phyloP scores from a whole-genome alignment of 2,888 invertebrate genomes.

The Trimorus sp. region DNA sequence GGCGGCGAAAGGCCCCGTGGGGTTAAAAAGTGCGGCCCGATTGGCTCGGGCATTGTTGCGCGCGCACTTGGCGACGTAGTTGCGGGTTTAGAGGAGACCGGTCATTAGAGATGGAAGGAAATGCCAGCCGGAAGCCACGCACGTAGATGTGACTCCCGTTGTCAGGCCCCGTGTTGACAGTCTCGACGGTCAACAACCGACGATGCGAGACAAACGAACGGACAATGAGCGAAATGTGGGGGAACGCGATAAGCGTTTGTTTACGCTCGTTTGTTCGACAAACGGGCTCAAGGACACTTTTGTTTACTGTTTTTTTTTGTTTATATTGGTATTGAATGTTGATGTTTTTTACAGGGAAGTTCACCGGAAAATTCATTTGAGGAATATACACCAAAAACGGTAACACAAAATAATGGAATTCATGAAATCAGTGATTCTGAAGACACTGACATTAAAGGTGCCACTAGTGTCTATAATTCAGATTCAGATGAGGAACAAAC shows the following conservation, averaged over 20 bases:
- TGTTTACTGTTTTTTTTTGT: no score
- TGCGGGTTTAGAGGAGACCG: constrained; percentile 67
- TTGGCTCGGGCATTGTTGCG: constrained; percentile 23
- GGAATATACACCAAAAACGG: no score
- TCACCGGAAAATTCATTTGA: no score
- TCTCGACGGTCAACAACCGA: constrained; percentile 73
- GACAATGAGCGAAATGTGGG: background rate
- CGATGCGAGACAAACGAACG: constrained; percentile 36
- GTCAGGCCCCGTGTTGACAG: constrained; percentile 66
- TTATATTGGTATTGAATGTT: no score
- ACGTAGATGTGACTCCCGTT: constrained; percentile 78
- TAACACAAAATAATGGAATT: no score
- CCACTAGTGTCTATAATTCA: no score
- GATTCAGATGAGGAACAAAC: no score
- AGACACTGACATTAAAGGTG: no score
- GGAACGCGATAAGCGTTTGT: no score
- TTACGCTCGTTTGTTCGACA: no score
- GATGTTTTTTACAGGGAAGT: no score
- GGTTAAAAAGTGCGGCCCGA: constrained; percentile 15
- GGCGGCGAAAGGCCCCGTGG: background rate
- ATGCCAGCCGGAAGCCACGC: constrained; percentile 80
- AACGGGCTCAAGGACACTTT: background rate
- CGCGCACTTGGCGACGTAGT: constrained; percentile 21
- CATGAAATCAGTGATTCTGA: no score
- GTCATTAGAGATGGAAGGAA: constrained; percentile 79